A percentile compares a stretch with the other conserved stretches of the same genome.
Evolutionary conservation across 2,113 vertebrate species (phyloP).

Genomic region (Microcebus tavaratra): DNA sequence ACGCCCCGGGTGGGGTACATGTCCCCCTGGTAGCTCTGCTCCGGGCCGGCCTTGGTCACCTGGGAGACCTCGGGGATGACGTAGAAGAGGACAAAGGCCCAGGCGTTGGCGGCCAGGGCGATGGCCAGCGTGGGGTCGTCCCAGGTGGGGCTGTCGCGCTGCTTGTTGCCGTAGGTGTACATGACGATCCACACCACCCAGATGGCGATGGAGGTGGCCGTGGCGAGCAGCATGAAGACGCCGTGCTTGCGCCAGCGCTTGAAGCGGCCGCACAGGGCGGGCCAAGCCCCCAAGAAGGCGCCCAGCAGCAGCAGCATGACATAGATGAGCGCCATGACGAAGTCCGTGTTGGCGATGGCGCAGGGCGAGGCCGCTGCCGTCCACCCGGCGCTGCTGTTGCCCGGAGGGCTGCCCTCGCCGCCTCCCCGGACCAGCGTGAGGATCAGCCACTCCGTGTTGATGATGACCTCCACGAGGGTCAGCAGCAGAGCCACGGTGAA

Average conservation of each 20-base stretch:
- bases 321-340: slow-evolving; percentile 95
- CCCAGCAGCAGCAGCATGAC: slow-evolving; percentile 92
- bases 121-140: slow-evolving; percentile 95
- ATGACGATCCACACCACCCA: slow-evolving; percentile 95
- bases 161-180: slow-evolving; percentile 92
- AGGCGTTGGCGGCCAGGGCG: slow-evolving; percentile 91
- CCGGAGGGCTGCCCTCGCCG: fast-evolving
- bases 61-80: slow-evolving; percentile 91
- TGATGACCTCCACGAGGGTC: slow-evolving; percentile 92
- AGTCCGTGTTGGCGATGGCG: slow-evolving; percentile 90
- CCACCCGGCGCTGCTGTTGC: neutral
- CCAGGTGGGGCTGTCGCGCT: slow-evolving; percentile 82
- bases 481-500: slow-evolving; percentile 87
- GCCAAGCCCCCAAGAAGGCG: slow-evolving; percentile 82
- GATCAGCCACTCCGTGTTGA: slow-evolving; percentile 96
- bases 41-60: slow-evolving; percentile 77
- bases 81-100: slow-evolving; percentile 91
- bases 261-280: slow-evolving; percentile 85
- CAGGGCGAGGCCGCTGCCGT: slow-evolving; percentile 80
- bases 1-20: slow-evolving; percentile 87
- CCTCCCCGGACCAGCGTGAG: slow-evolving; percentile 89
- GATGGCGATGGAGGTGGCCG: slow-evolving; percentile 87
- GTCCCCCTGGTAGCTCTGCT: slow-evolving; percentile 82
- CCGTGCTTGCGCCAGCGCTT: slow-evolving; percentile 88
- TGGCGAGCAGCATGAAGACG: slow-evolving; percentile 86